These are phyloP conservation scores for Platyura marginata DNA, from an alignment of 1,140 invertebrate genomes.

Conservation along the genomic window DNA sequence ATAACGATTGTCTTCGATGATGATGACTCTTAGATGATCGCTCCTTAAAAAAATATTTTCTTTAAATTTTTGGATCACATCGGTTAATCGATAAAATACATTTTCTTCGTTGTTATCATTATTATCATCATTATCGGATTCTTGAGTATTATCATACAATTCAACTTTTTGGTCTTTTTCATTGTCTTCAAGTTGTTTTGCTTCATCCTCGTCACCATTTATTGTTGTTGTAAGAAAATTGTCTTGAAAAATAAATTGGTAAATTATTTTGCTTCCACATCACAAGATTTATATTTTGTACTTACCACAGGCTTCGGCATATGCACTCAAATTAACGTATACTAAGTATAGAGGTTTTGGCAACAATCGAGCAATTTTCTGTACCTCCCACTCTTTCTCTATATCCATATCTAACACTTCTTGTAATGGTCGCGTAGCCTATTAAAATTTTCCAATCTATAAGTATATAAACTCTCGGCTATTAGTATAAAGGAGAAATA, in stretches of 20 bases:
- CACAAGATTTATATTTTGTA: no score
- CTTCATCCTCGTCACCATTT: slow-evolving; percentile 66
- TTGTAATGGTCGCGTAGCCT: slow-evolving; percentile 76
- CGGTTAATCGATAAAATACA: neutral
- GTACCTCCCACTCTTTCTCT: slow-evolving; percentile 54
- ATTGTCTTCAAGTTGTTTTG: slow-evolving; percentile 40
- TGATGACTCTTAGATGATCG: slow-evolving; percentile 30
- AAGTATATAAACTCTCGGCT: slow-evolving; percentile 1
- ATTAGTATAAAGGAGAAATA: slow-evolving; percentile 12
- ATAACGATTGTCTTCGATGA: slow-evolving; percentile 37
- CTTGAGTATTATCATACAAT: slow-evolving; percentile 16
- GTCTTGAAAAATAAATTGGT: no score
- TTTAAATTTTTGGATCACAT: neutral
- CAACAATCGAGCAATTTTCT: slow-evolving; percentile 53
- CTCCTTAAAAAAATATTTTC: slow-evolving; percentile 13
- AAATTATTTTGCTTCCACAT: no score
- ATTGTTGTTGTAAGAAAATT: slow-evolving; percentile 34
- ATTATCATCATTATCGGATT: slow-evolving; percentile 21
- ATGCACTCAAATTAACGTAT: slow-evolving; percentile 70
- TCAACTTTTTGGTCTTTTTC: slow-evolving; percentile 27
- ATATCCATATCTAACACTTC: slow-evolving; percentile 70
- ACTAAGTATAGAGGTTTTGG: slow-evolving; percentile 73
- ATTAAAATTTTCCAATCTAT: no score
- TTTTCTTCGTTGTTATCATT: slow-evolving; percentile 10
- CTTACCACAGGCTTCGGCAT: slow-evolving; percentile 56